A percentile compares a stretch with the other conserved stretches of the same genome.
phyloP scores from a whole-genome alignment of 2,797 vertebrate species.

The Tragelaphus oryx region DNA sequence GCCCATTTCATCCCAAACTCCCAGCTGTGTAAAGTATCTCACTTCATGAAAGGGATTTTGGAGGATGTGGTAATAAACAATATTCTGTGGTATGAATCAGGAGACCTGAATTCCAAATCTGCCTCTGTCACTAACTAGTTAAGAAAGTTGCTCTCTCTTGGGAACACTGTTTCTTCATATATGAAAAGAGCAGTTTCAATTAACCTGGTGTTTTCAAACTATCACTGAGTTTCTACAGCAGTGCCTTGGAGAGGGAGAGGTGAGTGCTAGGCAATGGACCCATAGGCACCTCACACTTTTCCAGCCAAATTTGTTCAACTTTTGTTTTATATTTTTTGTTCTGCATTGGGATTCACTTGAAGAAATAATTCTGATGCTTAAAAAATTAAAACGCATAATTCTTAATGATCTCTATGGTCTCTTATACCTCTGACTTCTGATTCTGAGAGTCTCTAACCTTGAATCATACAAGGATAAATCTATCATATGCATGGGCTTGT shows the following conservation, averaged over 20 bases:
- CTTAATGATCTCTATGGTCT: background rate
- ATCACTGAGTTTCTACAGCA: background rate
- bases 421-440: background rate
- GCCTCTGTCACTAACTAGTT: conserved; percentile 17
- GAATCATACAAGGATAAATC: background rate
- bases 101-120: conserved; percentile 33
- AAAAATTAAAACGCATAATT: background rate
- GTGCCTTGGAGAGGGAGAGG: background rate
- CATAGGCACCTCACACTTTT: background rate
- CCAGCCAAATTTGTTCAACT: background rate
- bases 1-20: background rate
- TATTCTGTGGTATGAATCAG: background rate
- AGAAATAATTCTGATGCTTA: background rate
- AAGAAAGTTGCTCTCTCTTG: background rate
- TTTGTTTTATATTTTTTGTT: background rate
- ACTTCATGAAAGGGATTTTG: background rate
- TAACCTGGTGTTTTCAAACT: conserved; percentile 9
- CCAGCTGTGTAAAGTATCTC: background rate
- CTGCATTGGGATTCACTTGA: background rate
- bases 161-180: background rate
- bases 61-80: background rate
- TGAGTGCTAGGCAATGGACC: background rate
- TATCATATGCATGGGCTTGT: background rate
- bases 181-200: background rate
- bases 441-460: background rate